Evolutionary conservation across 1,140 invertebrate genomes (phyloP), one percentile per base, ranked within the genome.

Genomic region (Heterodera carotae): DNA sequence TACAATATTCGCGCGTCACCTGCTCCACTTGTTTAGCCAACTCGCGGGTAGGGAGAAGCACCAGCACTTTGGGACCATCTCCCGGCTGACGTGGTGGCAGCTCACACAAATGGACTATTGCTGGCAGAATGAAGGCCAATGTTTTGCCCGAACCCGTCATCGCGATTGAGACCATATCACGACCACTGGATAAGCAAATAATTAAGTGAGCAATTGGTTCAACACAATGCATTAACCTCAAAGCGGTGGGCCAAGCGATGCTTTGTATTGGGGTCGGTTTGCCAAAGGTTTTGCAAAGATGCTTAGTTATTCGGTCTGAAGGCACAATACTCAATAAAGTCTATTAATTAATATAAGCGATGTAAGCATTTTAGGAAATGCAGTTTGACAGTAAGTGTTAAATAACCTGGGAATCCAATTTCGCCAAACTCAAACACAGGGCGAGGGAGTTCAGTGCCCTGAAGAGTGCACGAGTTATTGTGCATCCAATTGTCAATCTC

Each of bases 1-100:
- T 91, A 31, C 94, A 94, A 91, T 97, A 97, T 78, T 96, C 93
- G 60, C 90, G 91, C 15, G 94, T 93, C 60, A 97, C 94, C 88
- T 94, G 92, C 89, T 97, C 93, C 80, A 97, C 97, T 89, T 98
- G 96, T 86, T 97, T 95, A 2, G 96, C 96, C 76, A 98, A 89
- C 89, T 98, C 96, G 86, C 96, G 89, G 2, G 96, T 98, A 3
- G 96, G 96, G 34, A 95, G 94, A 60, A 98, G 89, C 29, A 97
- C 92, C 7, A 98, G 89, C 34, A 87, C 88, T 5, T 68, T 53
- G 2, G 85, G 83, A 34, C 86, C 85, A 2, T 85, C 86, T 66
- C 70, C 70, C n/a, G 64, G 75, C 15, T 60, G 62, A 56, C 83
- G 76, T 18, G 69, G 77, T n/a, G 92, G 91, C 87, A 97, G 95